Base-by-base conservation (phyloP, 2,888 invertebrate species). In the Emmelina monodactyla region DNA sequence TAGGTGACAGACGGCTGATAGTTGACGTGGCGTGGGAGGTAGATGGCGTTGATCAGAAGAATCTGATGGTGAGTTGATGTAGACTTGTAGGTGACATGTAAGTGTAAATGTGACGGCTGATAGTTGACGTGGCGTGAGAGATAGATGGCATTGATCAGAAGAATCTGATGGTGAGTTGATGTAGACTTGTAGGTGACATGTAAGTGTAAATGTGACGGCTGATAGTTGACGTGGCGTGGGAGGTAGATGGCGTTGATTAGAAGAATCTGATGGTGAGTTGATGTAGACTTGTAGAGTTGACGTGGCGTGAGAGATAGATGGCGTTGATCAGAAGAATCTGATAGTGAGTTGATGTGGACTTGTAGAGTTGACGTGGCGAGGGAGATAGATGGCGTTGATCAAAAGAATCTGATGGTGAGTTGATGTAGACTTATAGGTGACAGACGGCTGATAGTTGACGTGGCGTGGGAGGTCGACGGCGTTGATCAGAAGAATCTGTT, bases 131-230 rank as follows among this genome's bases (percentile, higher is more conserved):
- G 1, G 56, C 62, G 1, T 67, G 70, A 60, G 60, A 62, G n/a
- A 56, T 56, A 0, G 51, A 62, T 2, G 16, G 42, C 3, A 44
- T 49, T 3, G 41, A 47, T 2, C 40, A 39, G 1, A 61, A 59
- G 4, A 60, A 58, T 16, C 47, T 72, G 3, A 56, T 62, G 57
- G 73, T 72, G 22, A 58, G 51, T 16, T 25, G n/a, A n/a, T n/a
- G n/a, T n/a, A n/a, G n/a, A n/a, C n/a, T n/a, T n/a, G n/a, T n/a
- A n/a, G n/a, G n/a, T n/a, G n/a, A n/a, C n/a, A n/a, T 76, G 40
- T 57, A 76, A 1, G 72, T 72, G 22, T 73, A 69, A 52, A 58
- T 61, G 40, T 76, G n/a, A n/a, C n/a, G 78, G 78, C 41, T 78
- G 3, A 49, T 59, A 1, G 63, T 51, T 1, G 72, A 75, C 38